phyloP scores from a whole-genome alignment of 2,888 invertebrate genomes.

The Merodon equestris region DNA sequence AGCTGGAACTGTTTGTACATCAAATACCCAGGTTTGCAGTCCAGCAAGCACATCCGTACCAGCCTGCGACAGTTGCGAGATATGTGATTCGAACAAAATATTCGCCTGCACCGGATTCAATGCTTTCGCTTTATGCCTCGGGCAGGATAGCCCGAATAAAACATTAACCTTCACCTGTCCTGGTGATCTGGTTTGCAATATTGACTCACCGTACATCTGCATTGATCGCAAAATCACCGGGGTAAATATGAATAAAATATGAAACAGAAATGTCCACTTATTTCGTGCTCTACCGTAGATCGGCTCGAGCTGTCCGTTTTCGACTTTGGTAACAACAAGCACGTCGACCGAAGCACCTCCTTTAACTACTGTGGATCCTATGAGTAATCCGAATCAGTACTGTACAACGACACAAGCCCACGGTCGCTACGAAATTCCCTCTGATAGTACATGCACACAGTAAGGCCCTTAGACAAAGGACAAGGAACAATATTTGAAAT shows the following conservation, averaged over 20 bases:
- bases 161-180: constrained; percentile 15
- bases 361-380: constrained; percentile 24
- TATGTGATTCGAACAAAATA: not conserved
- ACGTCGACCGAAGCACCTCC: not conserved
- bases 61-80: constrained; percentile 25
- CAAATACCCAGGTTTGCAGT: constrained; percentile 11
- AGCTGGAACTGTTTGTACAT: constrained; percentile 31
- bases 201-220: constrained; percentile 35
- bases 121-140: constrained; percentile 33
- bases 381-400: not conserved
- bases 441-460: constrained; percentile 40
- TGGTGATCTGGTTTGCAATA: constrained; percentile 14
- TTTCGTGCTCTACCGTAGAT: constrained; percentile 17
- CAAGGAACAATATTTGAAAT: not conserved
- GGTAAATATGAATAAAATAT: constrained; percentile 6
- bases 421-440: constrained; percentile 27
- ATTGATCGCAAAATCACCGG: constrained; percentile 15
- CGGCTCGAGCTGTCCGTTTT: constrained; percentile 34
- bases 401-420: not conserved
- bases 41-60: not conserved
- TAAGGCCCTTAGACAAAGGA: not conserved
- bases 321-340: not conserved
- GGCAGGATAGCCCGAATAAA: not conserved
- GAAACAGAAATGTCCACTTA: too few species aligned
- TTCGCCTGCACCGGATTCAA: constrained; percentile 37